These are phyloP conservation scores for Sussaba pulchella DNA, from an alignment of 2,888 invertebrate genomes.

Conservation along the genomic window DNA sequence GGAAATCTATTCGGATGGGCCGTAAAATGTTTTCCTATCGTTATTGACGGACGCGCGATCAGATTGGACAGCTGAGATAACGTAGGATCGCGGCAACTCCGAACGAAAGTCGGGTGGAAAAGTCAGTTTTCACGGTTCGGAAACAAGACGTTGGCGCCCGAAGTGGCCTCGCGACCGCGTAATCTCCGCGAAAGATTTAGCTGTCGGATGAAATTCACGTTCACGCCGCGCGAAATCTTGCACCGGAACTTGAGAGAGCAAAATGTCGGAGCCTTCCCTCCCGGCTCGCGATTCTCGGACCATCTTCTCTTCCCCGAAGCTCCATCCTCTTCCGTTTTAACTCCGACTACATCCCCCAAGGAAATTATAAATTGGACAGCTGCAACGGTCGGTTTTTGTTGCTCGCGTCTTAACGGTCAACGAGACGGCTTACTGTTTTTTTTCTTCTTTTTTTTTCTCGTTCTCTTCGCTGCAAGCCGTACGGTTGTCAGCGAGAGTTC, in stretches of 20 bases:
- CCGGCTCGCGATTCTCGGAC: conserved; percentile 23
- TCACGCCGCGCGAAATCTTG: conserved; percentile 56
- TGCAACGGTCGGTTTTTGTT: conserved; percentile 26
- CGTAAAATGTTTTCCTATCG: too few relatives aligned
- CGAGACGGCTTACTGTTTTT: conserved; percentile 2
- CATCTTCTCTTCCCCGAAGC: conserved; percentile 15
- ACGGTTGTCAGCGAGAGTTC: too few relatives aligned
- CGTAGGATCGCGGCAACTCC: neutral
- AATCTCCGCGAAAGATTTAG: conserved; percentile 56
- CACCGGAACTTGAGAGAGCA: conserved; percentile 26
- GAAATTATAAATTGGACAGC: conserved; percentile 70
- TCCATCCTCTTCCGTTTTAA: conserved; percentile 35
- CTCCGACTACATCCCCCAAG: conserved; percentile 56
- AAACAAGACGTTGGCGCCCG: conserved; percentile 4
- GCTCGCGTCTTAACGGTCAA: conserved; percentile 32
- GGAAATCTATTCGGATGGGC: too few relatives aligned
- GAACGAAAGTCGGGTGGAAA: conserved; percentile 21
- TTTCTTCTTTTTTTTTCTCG: neutral
- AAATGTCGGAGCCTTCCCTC: conserved; percentile 24
- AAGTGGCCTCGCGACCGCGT: conserved; percentile 16
- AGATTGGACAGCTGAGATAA: neutral
- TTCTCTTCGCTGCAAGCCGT: neutral
- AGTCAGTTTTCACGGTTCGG: conserved; percentile 23
- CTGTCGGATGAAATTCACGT: conserved; percentile 59
- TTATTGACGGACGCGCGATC: neutral